phyloP scores from a whole-genome alignment of 2,113 vertebrate species.

The Colaptes auratus region DNA sequence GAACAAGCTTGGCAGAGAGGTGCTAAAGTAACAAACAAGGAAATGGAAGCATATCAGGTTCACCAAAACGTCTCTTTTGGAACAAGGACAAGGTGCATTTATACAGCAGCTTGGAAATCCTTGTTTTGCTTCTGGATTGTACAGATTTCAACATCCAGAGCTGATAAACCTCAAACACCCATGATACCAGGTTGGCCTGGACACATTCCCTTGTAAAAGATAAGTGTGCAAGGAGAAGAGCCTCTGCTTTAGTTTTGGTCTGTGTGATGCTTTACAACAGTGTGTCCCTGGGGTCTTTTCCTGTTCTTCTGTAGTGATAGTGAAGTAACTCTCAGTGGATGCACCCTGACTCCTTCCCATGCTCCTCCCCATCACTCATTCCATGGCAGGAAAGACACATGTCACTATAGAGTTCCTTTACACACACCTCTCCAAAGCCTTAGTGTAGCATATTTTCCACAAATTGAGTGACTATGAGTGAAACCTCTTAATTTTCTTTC shows the following conservation, averaged over 20 bases:
- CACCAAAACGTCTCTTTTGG: background rate
- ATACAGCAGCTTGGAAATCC: background rate
- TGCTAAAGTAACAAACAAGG: background rate
- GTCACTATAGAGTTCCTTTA: background rate
- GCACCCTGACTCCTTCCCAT: background rate
- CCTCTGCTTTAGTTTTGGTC: background rate
- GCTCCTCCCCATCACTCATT: background rate
- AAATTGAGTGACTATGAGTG: background rate
- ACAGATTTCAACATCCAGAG: background rate
- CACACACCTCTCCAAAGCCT: background rate
- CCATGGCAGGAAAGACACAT: background rate
- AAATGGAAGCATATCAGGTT: background rate
- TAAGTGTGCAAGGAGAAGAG: background rate
- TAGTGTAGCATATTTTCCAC: background rate
- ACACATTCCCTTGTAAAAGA: background rate
- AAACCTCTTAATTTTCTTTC: background rate
- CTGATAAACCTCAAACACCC: background rate
- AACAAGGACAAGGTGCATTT: background rate
- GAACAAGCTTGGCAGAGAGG: background rate
- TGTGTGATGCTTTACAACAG: background rate
- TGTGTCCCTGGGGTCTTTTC: background rate
- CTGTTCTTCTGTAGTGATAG: background rate
- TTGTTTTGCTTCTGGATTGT: background rate
- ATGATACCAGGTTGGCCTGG: background rate
- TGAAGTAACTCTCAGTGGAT: background rate